A percentile compares a stretch with the other conserved stretches of the same genome.
Conservation (phyloP, 1,140 invertebrate genomes). For the Pomacea maculata region DNA sequence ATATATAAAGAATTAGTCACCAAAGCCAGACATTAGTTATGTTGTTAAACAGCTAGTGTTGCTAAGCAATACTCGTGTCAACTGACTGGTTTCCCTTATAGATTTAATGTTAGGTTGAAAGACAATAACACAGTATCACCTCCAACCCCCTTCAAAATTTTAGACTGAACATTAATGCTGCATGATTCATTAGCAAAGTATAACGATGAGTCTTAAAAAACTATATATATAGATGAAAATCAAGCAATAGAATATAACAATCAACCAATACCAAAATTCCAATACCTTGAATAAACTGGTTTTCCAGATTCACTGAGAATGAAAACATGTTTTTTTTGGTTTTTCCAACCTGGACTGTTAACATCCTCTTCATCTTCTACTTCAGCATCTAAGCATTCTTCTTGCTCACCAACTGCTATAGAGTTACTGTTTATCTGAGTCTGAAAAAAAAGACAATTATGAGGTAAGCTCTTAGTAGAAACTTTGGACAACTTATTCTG, state of each 20-base stretch:
- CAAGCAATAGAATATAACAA: neutral
- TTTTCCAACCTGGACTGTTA: constrained; percentile 77
- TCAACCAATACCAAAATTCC: neutral
- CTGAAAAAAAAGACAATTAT: constrained; percentile 21
- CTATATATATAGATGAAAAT: neutral
- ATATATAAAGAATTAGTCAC: no score
- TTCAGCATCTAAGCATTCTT: constrained; percentile 11
- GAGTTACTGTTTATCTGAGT: constrained; percentile 44
- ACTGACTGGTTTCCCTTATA: no score
- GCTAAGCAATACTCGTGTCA: no score
- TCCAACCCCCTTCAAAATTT: no score
- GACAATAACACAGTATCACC: no score
- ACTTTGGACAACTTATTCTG: neutral
- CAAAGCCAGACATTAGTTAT: no score
- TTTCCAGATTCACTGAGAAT: constrained; percentile 94
- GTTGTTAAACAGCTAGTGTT: no score
- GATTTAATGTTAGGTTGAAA: no score
- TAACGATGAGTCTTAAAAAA: neutral
- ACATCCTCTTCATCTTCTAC: constrained; percentile 70
- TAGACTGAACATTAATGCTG: no score
- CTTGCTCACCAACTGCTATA: constrained; percentile 11
- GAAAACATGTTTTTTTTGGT: constrained; percentile 91
- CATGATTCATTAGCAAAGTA: neutral
- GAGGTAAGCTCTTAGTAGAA: neutral
- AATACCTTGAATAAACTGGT: constrained; percentile 90